Conservation (phyloP, 2,113 vertebrate species). For the Oncorhynchus kisutch region DNA sequence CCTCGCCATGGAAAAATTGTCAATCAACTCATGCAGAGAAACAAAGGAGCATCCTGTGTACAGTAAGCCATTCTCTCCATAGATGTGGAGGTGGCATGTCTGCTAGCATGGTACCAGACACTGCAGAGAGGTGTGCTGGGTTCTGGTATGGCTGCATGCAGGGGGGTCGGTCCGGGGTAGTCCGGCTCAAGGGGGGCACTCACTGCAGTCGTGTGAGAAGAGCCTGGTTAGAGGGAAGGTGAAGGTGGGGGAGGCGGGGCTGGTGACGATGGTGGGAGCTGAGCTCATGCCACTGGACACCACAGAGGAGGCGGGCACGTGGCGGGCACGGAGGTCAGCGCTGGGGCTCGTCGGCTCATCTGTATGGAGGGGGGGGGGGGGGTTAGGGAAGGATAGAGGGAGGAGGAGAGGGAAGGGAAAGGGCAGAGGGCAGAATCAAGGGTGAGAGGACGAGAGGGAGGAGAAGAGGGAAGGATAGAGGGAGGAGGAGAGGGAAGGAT, state of each 20-base stretch:
- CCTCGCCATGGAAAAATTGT: background rate
- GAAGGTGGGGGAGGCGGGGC: conserved; percentile 88
- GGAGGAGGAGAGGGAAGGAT: too few species aligned
- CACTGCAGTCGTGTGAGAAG: conserved; percentile 96
- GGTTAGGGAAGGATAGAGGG: background rate
- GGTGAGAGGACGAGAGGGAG: too few species aligned
- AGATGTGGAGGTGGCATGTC: background rate
- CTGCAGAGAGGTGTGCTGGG: background rate
- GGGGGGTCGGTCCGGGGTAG: conserved; percentile 9
- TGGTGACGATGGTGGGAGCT: conserved; percentile 81
- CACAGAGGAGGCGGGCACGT: conserved; percentile 92
- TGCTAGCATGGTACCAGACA: background rate
- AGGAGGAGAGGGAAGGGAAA: too few species aligned
- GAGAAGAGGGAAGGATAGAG: too few species aligned
- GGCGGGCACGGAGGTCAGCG: conserved; percentile 92
- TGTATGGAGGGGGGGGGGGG: conserved; percentile 61
- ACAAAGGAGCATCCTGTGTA: background rate
- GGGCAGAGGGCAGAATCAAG: too few species aligned
- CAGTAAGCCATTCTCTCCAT: background rate
- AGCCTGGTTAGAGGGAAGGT: conserved; percentile 87
- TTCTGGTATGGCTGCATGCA: conserved; percentile 52
- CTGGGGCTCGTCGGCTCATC: conserved; percentile 96
- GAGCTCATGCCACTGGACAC: conserved; percentile 95
- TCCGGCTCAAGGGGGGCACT: conserved; percentile 67
- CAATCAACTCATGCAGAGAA: background rate